phyloP scores from a whole-genome alignment of 2,113 vertebrate genomes.

The Gymnorhina tibicen region DNA sequence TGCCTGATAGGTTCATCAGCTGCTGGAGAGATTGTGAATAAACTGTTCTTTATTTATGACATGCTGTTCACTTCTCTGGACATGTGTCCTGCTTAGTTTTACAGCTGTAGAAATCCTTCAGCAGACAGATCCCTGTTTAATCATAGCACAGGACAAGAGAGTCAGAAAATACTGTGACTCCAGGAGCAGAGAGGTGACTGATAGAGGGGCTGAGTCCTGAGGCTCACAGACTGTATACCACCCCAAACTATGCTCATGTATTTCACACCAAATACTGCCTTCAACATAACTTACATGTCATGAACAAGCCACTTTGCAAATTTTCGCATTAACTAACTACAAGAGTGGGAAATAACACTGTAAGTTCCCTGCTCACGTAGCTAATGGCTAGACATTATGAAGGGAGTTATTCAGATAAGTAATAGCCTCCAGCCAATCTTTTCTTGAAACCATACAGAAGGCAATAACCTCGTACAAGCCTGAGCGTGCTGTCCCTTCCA shows the following conservation, averaged over 20 bases:
- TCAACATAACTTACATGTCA: accelerated
- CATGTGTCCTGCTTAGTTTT: neutral
- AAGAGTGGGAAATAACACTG: neutral
- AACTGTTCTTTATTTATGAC: conserved; percentile 3
- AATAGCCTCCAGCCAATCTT: conserved; percentile 30
- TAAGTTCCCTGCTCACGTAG: neutral
- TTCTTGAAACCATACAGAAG: neutral
- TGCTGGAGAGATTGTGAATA: neutral
- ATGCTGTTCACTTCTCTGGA: neutral
- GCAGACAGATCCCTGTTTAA: neutral
- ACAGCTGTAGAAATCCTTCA: neutral
- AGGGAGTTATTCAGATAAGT: conserved; percentile 2
- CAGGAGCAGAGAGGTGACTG: neutral
- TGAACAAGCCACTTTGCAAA: neutral
- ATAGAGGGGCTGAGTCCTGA: neutral
- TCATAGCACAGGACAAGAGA: neutral
- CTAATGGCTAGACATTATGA: neutral
- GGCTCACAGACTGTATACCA: neutral
- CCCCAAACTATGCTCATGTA: neutral
- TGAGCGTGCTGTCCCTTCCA: neutral
- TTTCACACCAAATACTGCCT: neutral
- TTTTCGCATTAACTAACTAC: neutral
- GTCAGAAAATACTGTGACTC: neutral
- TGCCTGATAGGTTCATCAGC: conserved; percentile 18
- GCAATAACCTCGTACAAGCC: neutral